phyloP scores from a whole-genome alignment of 2,797 vertebrate genomes.

The Serranus cabrilla region DNA sequence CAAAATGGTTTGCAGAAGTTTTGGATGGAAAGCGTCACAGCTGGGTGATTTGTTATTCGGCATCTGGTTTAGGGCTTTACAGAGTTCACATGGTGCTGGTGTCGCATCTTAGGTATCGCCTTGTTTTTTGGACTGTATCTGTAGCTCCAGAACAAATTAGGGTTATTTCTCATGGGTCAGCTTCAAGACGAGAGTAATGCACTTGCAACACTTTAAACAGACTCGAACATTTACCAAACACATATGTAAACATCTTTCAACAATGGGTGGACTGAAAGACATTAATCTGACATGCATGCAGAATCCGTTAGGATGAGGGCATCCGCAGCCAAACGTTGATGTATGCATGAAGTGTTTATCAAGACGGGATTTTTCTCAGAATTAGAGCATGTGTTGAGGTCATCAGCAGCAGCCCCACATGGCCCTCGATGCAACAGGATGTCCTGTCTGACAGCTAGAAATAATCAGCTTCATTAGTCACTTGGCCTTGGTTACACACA shows the following conservation, averaged over 20 bases:
- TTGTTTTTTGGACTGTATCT: conserved; percentile 2
- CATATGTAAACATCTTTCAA: conserved; percentile 7
- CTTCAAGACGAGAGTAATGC: background rate
- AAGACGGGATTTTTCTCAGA: conserved; percentile 58
- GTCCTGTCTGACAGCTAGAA: conserved; percentile 80
- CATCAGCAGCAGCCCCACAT: conserved; percentile 62
- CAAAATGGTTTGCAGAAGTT: conserved; percentile 4
- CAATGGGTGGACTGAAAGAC: conserved; percentile 13
- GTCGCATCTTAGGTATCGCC: conserved; percentile 11
- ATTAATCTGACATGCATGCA: conserved; percentile 46
- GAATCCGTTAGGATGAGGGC: conserved; percentile 44
- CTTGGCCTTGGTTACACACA: conserved; percentile 27
- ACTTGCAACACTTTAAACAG: conserved; percentile 10
- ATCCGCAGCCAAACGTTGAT: conserved; percentile 54
- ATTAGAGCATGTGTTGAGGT: conserved; percentile 73
- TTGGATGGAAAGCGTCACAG: conserved; percentile 5
- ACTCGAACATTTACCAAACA: conserved; percentile 8
- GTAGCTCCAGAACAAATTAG: conserved; percentile 18
- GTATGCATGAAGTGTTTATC: conserved; percentile 64
- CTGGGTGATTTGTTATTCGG: conserved; percentile 32
- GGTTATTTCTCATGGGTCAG: conserved; percentile 14
- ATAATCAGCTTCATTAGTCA: conserved; percentile 78
- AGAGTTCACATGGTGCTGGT: conserved; percentile 5
- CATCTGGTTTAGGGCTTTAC: conserved; percentile 34
- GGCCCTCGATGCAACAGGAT: conserved; percentile 63